Conservation (phyloP, 2,888 invertebrate genomes). For the Pardosa pseudoannulata region DNA sequence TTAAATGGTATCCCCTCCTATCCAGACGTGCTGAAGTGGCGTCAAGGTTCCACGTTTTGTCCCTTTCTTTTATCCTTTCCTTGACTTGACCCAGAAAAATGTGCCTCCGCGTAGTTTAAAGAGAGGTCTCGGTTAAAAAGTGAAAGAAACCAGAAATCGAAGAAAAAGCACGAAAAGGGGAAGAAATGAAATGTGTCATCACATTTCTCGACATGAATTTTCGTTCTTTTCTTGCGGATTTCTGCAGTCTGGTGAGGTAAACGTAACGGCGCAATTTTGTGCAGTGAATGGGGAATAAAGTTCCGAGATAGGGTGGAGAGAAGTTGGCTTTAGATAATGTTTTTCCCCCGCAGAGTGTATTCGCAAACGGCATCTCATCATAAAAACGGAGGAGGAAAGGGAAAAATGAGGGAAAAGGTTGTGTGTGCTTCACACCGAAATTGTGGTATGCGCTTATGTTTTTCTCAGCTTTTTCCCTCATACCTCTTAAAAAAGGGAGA, state of each 20-base stretch:
- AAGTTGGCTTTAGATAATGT: no score
- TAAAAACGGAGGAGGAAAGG: no score
- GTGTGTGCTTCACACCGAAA: no score
- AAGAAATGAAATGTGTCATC: background rate
- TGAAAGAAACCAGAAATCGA: background rate
- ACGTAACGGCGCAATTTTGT: background rate
- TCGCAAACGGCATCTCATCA: background rate
- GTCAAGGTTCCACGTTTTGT: no score
- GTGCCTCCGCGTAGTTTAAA: background rate
- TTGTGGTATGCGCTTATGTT: no score
- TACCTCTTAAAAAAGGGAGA: no score
- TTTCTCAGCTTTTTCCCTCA: no score
- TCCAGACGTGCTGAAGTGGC: no score
- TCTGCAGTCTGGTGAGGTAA: background rate
- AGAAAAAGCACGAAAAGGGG: background rate
- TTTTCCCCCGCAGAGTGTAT: background rate
- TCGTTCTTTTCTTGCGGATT: background rate
- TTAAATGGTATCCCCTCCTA: no score
- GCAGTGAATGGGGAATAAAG: background rate
- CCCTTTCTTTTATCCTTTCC: background rate
- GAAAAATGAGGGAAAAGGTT: no score
- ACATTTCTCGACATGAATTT: background rate
- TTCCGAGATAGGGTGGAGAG: no score
- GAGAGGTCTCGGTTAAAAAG: background rate
- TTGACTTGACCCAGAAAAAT: background rate